Conservation (phyloP, 2,113 vertebrate genomes). For the Notechis scutatus region DNA sequence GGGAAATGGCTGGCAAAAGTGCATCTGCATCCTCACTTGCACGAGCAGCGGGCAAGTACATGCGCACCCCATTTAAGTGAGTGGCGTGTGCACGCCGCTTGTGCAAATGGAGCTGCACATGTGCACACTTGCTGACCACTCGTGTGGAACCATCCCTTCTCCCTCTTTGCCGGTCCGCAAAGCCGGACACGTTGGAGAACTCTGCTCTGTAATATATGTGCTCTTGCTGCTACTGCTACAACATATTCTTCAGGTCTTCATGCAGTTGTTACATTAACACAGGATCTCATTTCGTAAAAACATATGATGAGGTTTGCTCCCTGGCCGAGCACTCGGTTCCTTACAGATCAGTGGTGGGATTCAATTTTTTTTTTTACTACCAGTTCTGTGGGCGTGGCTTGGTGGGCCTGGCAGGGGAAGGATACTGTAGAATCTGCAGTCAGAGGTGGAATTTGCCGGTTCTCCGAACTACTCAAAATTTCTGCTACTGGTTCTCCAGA, state of each 20-base stretch:
- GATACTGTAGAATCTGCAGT: too few relatives aligned
- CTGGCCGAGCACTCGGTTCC: background rate
- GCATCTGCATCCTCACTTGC: background rate
- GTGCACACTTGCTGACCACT: background rate
- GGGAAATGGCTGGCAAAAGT: background rate
- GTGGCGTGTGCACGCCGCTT: rapidly evolving
- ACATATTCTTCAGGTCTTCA: background rate
- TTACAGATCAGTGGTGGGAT: background rate
- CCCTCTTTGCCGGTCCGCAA: too few relatives aligned
- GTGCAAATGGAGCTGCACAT: too few relatives aligned
- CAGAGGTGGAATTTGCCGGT: too few relatives aligned
- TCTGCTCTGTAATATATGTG: background rate
- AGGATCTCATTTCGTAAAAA: background rate
- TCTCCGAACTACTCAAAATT: too few relatives aligned
- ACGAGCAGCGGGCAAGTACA: background rate
- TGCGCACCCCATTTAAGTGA: background rate
- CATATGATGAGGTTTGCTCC: too few relatives aligned
- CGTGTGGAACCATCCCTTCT: background rate
- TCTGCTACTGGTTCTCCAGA: too few relatives aligned
- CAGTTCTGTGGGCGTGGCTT: too few relatives aligned
- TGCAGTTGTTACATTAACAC: background rate
- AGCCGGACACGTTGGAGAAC: too few relatives aligned
- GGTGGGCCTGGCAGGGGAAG: too few relatives aligned
- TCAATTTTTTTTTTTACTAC: too few relatives aligned
- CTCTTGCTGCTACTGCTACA: background rate